Conservation (phyloP, 2,113 vertebrate genomes). For the Labeo rohita region DNA sequence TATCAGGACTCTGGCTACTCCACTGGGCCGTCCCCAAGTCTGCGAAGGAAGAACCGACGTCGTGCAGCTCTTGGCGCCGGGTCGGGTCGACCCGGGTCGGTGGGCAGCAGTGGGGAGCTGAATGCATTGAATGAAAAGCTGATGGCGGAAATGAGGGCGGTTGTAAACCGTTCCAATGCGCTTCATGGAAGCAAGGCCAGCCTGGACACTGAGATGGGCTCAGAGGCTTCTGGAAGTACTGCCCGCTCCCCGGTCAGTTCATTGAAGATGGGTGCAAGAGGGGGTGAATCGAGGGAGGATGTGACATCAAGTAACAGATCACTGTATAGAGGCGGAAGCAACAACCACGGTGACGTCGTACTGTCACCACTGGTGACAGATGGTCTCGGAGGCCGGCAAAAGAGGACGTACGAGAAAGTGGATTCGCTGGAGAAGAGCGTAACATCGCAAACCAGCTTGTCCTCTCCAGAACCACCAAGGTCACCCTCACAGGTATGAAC, state of each 20-base stretch:
- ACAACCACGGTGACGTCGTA: constrained; percentile 52
- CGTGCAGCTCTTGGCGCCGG: constrained; percentile 59
- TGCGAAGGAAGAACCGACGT: constrained; percentile 78
- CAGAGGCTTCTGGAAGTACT: constrained; percentile 59
- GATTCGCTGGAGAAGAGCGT: constrained; percentile 78
- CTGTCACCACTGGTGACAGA: constrained; percentile 63
- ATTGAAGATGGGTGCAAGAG: constrained; percentile 66
- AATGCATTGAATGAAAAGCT: constrained; percentile 78
- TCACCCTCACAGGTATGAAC: constrained; percentile 75
- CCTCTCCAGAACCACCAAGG: constrained; percentile 61
- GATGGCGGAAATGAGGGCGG: constrained; percentile 80
- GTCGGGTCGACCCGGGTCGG: constrained; percentile 72
- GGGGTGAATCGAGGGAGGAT: constrained; percentile 67
- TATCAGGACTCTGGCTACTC: constrained; percentile 86
- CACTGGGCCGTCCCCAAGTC: constrained; percentile 80
- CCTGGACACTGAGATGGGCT: constrained; percentile 70
- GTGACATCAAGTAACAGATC: constrained; percentile 72
- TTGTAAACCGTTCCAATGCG: constrained; percentile 73
- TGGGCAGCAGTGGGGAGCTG: constrained; percentile 79
- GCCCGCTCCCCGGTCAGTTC: constrained; percentile 73
- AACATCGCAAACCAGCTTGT: constrained; percentile 71
- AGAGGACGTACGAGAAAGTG: constrained; percentile 82
- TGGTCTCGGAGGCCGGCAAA: constrained; percentile 69
- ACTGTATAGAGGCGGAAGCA: constrained; percentile 67
- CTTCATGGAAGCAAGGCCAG: constrained; percentile 76